Percentiles rank a stretch among this genome's conserved stretches.
Conservation (phyloP, 2,113 vertebrate species). For the Scatophagus argus region DNA sequence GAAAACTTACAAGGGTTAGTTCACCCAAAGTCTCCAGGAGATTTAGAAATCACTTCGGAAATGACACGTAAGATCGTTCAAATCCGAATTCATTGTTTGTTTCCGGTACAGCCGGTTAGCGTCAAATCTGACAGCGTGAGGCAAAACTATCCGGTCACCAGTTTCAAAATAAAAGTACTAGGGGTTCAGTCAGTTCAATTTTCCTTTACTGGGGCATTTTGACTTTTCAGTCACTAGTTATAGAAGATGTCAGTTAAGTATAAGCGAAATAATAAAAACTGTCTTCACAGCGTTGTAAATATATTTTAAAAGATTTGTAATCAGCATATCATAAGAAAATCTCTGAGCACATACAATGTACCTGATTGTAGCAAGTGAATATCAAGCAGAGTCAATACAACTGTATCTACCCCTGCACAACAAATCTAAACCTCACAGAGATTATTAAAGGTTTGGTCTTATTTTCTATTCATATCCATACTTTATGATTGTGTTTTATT, state of each 20-base stretch:
- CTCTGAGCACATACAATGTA: background rate
- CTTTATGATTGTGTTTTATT: background rate
- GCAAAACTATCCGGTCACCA: background rate
- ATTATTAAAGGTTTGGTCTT: background rate
- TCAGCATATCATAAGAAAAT: background rate
- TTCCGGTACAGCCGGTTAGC: constrained; percentile 32
- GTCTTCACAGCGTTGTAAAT: too few relatives aligned
- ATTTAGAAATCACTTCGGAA: constrained; percentile 31
- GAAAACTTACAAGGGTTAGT: constrained; percentile 27
- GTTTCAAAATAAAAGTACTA: constrained; percentile 49
- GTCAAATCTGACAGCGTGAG: background rate
- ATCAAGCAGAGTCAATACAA: too few relatives aligned
- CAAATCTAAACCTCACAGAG: background rate
- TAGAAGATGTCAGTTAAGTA: too few relatives aligned
- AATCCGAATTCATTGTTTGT: constrained; percentile 54
- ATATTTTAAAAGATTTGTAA: background rate
- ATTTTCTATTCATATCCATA: background rate
- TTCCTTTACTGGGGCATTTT: too few relatives aligned
- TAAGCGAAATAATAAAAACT: too few relatives aligned
- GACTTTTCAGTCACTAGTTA: too few relatives aligned
- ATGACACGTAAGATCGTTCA: constrained; percentile 73
- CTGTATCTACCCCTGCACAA: too few relatives aligned
- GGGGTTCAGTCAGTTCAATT: too few relatives aligned
- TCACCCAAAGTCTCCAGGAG: background rate
- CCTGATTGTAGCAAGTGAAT: background rate